Conservation (phyloP, 2,797 vertebrate species). For the Crocidura indochinensis region DNA sequence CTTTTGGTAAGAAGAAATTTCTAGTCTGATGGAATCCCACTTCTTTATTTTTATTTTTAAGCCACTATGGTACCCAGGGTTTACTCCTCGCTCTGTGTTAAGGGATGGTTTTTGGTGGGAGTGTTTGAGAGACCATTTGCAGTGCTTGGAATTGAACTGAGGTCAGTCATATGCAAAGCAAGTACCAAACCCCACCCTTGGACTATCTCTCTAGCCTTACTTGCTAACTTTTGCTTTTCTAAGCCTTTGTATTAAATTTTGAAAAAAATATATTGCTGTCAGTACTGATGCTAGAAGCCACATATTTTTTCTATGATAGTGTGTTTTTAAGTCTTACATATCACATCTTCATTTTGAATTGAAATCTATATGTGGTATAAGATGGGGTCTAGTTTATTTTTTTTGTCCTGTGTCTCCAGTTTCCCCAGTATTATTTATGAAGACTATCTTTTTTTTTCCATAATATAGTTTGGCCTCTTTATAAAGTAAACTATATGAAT, state of each 20-base stretch:
- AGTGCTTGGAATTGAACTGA: too few relatives aligned
- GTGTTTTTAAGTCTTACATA: not conserved
- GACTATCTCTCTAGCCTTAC: too few relatives aligned
- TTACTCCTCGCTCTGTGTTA: too few relatives aligned
- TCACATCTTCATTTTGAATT: conserved; percentile 2
- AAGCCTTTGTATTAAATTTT: not conserved
- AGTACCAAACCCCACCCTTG: too few relatives aligned
- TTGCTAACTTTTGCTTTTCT: not conserved
- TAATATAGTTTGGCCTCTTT: not conserved
- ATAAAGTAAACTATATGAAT: not conserved
- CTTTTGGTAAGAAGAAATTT: not conserved
- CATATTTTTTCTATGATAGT: not conserved
- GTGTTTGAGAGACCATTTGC: too few relatives aligned
- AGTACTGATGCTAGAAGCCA: not conserved
- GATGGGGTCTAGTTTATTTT: not conserved
- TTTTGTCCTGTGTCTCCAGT: not conserved
- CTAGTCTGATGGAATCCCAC: not conserved
- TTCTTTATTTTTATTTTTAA: not conserved
- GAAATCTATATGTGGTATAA: not conserved
- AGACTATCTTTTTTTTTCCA: not conserved
- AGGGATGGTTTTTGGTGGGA: too few relatives aligned
- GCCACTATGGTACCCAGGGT: too few relatives aligned
- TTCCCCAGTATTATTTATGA: not conserved
- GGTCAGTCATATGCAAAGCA: too few relatives aligned
- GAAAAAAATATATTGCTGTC: not conserved